Conservation (phyloP, 1,140 invertebrate genomes). For the Lysiphlebus fabarum region DNA sequence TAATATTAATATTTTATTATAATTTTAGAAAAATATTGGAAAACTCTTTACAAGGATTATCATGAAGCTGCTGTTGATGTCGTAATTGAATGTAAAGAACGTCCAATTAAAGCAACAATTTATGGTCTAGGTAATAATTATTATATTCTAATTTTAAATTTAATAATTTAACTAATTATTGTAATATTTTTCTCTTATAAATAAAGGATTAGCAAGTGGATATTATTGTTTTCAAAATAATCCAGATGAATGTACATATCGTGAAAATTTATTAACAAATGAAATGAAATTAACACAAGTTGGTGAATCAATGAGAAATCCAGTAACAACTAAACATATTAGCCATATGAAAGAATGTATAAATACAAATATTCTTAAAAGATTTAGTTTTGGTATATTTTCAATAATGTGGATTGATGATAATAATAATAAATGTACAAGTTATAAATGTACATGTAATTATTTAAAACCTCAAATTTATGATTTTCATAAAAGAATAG, state of each 20-base stretch:
- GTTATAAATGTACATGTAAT: conserved; percentile 70
- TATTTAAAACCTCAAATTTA: conserved; percentile 65
- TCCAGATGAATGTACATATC: conserved; percentile 64
- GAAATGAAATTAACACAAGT: conserved; percentile 66
- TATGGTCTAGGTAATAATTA: conserved; percentile 28
- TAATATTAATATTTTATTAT: background rate
- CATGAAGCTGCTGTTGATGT: conserved; percentile 41
- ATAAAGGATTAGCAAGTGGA: conserved; percentile 43
- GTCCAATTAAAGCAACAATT: conserved; percentile 35
- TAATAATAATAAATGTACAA: conserved; percentile 61
- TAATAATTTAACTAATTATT: background rate
- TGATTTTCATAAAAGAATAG: conserved; percentile 62
- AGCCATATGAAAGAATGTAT: conserved; percentile 61
- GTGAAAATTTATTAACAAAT: conserved; percentile 58
- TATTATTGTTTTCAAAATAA: conserved; percentile 58
- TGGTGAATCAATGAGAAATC: conserved; percentile 65
- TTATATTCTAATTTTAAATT: conserved; percentile 15
- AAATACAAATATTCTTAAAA: conserved; percentile 65
- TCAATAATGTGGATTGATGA: conserved; percentile 75
- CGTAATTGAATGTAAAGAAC: conserved; percentile 39
- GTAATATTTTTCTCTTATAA: background rate
- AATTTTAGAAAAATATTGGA: conserved; percentile 40
- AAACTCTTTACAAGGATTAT: conserved; percentile 39
- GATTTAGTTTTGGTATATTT: conserved; percentile 65
- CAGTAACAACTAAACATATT: conserved; percentile 63